A percentile compares a stretch with the other conserved stretches of the same genome.
phyloP scores from a whole-genome alignment of 2,797 vertebrate genomes.

The Acanthiza pusilla region DNA sequence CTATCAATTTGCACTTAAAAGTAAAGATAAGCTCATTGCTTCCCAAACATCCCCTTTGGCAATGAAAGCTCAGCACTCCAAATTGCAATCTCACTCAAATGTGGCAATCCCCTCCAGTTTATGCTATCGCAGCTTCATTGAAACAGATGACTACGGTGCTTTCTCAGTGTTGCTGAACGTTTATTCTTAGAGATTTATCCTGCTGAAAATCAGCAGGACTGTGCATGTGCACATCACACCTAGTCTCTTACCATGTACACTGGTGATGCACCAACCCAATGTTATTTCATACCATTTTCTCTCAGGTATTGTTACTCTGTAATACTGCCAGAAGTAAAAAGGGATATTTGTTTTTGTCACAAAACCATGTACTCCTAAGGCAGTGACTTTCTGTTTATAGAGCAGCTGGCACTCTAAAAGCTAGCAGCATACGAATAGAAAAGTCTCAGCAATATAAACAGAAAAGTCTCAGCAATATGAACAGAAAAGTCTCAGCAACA shows the following conservation, averaged over 20 bases:
- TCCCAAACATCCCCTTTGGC: not conserved
- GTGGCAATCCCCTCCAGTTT: not conserved
- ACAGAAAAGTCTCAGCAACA: not conserved
- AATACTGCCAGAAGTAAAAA: not conserved
- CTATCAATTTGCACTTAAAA: slow-evolving; percentile 17
- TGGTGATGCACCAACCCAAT: not conserved
- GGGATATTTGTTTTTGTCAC: not conserved
- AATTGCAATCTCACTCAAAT: slow-evolving; percentile 2
- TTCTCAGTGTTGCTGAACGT: not conserved
- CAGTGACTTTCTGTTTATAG: not conserved
- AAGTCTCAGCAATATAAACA: not conserved
- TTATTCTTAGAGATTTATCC: not conserved
- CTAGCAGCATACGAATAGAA: not conserved
- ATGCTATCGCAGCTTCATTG: not conserved
- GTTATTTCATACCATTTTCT: not conserved
- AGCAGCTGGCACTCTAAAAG: not conserved
- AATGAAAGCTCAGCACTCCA: slow-evolving; percentile 25
- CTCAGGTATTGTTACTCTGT: not conserved
- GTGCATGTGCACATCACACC: not conserved
- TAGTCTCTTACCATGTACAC: not conserved
- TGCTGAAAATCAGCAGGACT: not conserved
- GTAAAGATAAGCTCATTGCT: not conserved
- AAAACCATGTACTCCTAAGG: not conserved
- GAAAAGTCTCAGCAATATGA: not conserved
- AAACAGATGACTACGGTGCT: not conserved